These are phyloP conservation scores for Leptopilina myrica DNA, from an alignment of 2,888 invertebrate genomes.

Conservation along the genomic window DNA sequence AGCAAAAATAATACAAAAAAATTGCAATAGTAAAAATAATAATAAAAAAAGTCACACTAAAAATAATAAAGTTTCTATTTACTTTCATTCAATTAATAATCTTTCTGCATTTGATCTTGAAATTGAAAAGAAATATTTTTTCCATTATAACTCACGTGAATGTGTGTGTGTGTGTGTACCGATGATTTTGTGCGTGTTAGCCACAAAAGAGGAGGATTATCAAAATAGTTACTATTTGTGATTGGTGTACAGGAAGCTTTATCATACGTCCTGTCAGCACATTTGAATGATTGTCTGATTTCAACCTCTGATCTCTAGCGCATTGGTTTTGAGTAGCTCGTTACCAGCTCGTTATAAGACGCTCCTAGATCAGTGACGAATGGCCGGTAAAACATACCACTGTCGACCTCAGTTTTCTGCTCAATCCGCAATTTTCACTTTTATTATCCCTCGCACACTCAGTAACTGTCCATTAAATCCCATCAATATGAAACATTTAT, in stretches of 20 bases:
- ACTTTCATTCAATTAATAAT: no score
- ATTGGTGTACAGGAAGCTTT: constrained; percentile 49
- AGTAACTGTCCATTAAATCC: constrained; percentile 18
- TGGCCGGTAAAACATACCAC: constrained; percentile 24
- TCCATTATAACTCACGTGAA: not conserved
- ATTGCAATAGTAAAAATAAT: no score
- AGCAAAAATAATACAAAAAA: no score
- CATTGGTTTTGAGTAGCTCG: constrained; percentile 55
- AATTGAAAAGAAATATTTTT: no score
- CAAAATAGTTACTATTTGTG: constrained; percentile 49
- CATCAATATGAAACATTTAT: constrained; percentile 17
- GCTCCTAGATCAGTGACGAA: constrained; percentile 52
- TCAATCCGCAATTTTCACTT: constrained; percentile 29
- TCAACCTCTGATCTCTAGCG: constrained; percentile 55
- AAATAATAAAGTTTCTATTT: no score
- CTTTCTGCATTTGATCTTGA: no score
- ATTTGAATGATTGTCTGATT: constrained; percentile 58
- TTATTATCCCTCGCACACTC: not conserved
- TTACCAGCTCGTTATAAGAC: constrained; percentile 57
- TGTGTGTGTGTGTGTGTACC: not conserved
- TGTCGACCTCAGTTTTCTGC: constrained; percentile 28
- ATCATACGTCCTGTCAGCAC: constrained; percentile 53
- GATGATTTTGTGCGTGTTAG: constrained; percentile 3
- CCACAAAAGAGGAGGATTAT: constrained; percentile 49
- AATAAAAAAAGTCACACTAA: no score